Evolutionary conservation across 2,888 invertebrate species (phyloP), one percentile per base, ranked within the genome.

Genomic region (Athetis lepigone): DNA sequence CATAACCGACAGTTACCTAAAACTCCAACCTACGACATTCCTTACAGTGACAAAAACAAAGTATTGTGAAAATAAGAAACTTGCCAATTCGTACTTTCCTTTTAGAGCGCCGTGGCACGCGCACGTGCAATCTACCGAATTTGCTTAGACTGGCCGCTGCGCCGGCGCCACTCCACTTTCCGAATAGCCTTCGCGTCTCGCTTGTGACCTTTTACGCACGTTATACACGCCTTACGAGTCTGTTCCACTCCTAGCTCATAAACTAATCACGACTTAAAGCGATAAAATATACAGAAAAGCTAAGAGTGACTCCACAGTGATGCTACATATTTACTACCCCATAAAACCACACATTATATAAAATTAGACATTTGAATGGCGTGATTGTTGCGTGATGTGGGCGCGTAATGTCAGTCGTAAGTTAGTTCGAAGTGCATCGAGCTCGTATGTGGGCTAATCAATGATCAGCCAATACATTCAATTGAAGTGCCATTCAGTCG

Each of bases 101-200:
- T 78, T 71, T 70, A 71, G 52, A 80, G 65, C 52, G 25, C 40
- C 23, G 54, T n/a, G 59, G 50, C 57, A 39, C 66, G 50, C 69
- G 70, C 81, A 74, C 79, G 75, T 83, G 83, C 85, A 86, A 88
- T 87, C 88, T 89, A 87, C 92, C 90, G 88, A 93, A 94, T 93
- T 92, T 88, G 90, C 89, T 89, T 91, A 90, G 90, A 89, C 82
- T 85, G 77, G 73, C 82, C 72, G 80, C 79, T 72, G 80, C 80
- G 39, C 78, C 79, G 94, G 94, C 94, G 94, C 94, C 94, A 92
- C 81, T 88, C 93, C 84, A 93, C 94, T 94, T 94, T 94, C 91
- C 91, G 91, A 91, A 92, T 92, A 93, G 92, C 94, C 93, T 94
- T 92, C 90, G 84, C 79, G 94, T 94, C 94, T 94, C 90, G 93